Base-by-base conservation (phyloP, 1,140 invertebrate genomes). In the Asbolus verrucosus region DNA sequence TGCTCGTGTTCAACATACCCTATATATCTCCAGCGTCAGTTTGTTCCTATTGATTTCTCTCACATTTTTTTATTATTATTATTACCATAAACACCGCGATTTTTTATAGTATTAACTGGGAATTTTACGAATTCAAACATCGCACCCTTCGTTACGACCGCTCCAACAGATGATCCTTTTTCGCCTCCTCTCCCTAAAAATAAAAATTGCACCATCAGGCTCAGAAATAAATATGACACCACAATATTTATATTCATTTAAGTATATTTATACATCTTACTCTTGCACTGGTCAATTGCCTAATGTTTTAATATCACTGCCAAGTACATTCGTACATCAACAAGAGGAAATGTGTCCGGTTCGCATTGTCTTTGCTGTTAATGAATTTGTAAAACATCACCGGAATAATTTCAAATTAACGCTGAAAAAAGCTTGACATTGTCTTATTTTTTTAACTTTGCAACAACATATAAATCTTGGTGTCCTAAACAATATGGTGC, bases 21-120 rank as follows among this genome's bases (percentile, higher is more conserved):
- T 33, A 62, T n/a, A n/a, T 62, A 62, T 62, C 21, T 63, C 61
- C 13, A 19, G 61, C 33, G 61, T 63, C 61, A 63, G 61, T 63
- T 63, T 63, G 61, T 16, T 21, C 19, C 33, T 63, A 63, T 63
- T 63, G 61, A 63, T 63, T 63, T 63, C 41, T 63, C 33, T 18
- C 61, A 39, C 15, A 24, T 39, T 63, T 63, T 63, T 59, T 46
- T 18, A n/a, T n/a, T 27, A 27, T 62, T 62, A 62, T 62, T 38
- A 62, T 38, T 18, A 62, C 36, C 21, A 62, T 60, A 11, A 60
- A 60, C 50, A 62, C 59, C 59, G 16, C 36, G 14, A 31, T 15
- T 27, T 60, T 39, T 39, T 39, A 39, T 39, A 39, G 14, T 15
- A 15, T 39, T 39, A 39, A 39, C 14, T n/a, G 15, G 15, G 18